Percentiles rank a stretch among this genome's conserved stretches.
These are phyloP conservation scores for Apoda limacodes DNA, from an alignment of 2,888 invertebrate genomes.

Conservation along the genomic window DNA sequence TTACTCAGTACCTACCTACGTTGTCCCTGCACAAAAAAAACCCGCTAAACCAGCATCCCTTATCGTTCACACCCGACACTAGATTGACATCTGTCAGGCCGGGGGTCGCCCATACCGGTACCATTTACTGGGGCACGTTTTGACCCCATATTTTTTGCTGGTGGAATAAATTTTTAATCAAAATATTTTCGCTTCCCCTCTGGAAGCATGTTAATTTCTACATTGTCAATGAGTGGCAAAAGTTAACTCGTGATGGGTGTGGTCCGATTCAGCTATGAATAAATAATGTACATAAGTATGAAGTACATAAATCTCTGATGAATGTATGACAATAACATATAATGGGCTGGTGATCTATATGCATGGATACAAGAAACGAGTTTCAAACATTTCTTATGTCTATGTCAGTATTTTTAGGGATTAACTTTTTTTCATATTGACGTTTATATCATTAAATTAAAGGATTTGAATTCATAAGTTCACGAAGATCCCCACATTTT, in stretches of 20 bases:
- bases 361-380: no score
- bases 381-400: no score
- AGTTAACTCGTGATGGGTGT: slow-evolving; percentile 48
- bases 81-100: slow-evolving; percentile 63
- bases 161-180: slow-evolving; percentile 65
- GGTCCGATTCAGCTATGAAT: slow-evolving; percentile 28
- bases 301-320: slow-evolving; percentile 6
- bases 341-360: no score
- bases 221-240: slow-evolving; percentile 46
- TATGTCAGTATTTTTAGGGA: no score
- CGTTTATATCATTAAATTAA: no score
- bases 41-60: slow-evolving; percentile 20
- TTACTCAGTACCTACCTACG: no score
- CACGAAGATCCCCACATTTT: no score
- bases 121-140: slow-evolving; percentile 24
- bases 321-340: no score
- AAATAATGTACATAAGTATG: slow-evolving; percentile 18
- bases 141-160: slow-evolving; percentile 43
- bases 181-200: slow-evolving; percentile 54
- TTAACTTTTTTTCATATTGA: no score
- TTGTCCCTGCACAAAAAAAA: slow-evolving; percentile 12
- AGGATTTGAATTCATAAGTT: no score
- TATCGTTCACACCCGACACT: slow-evolving; percentile 21
- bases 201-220: slow-evolving; percentile 43
- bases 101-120: slow-evolving; percentile 21